phyloP scores from a whole-genome alignment of 2,888 invertebrate species.

The Tyria jacobaeae region DNA sequence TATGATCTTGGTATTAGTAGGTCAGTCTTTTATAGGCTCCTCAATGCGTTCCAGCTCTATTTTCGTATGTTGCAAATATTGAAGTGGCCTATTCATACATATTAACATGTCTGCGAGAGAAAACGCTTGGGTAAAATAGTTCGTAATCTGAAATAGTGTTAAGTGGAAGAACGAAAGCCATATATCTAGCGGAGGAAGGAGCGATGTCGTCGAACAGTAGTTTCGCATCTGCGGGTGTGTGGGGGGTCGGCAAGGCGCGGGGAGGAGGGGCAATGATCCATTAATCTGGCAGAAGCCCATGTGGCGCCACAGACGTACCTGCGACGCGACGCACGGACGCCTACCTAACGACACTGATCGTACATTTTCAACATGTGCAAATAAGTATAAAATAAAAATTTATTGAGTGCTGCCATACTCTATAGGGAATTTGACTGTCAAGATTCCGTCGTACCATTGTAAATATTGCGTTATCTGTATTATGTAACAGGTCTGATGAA shows the following conservation, averaged over 20 bases:
- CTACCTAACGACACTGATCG: conserved; percentile 80
- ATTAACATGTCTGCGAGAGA: conserved; percentile 38
- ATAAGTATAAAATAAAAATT: conserved; percentile 57
- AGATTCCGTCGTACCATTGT: conserved; percentile 3
- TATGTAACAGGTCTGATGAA: neutral
- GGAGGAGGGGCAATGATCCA: conserved; percentile 91
- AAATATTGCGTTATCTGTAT: conserved; percentile 2
- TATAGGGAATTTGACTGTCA: conserved; percentile 32
- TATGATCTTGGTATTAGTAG: conserved; percentile 71
- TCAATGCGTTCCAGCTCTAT: conserved; percentile 50
- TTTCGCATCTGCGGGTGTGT: conserved; percentile 73
- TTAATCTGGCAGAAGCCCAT: conserved; percentile 94
- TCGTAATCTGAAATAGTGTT: conserved; percentile 60
- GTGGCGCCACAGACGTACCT: conserved; percentile 89
- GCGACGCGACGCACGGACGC: conserved; percentile 85
- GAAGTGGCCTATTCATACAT: conserved; percentile 31
- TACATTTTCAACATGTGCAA: conserved; percentile 75
- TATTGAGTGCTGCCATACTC: conserved; percentile 41
- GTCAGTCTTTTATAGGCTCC: conserved; percentile 68
- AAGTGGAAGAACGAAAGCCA: conserved; percentile 66
- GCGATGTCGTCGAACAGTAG: conserved; percentile 80
- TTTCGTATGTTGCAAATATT: conserved; percentile 54
- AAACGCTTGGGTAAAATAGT: conserved; percentile 32
- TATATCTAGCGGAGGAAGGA: conserved; percentile 76
- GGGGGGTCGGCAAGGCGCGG: conserved; percentile 87